Percentiles rank a stretch among this genome's conserved stretches.
Evolutionary conservation across 2,888 invertebrate species (phyloP).

Genomic region (Linhomoeus sp.): DNA sequence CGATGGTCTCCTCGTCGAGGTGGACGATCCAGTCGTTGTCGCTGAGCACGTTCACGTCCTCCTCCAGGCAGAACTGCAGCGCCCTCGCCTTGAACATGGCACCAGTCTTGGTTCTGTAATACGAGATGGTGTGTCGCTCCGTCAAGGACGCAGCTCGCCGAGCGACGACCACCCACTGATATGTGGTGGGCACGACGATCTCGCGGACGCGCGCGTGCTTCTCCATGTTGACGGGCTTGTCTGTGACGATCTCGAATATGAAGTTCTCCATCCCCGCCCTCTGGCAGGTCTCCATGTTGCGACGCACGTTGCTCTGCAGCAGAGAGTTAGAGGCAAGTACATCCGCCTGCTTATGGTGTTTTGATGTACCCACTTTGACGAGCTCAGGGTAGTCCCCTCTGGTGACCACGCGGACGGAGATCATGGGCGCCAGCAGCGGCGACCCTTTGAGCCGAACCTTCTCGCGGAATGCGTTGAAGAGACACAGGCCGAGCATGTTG

Average conservation of each 20-base stretch:
- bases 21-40: slow-evolving; percentile 80
- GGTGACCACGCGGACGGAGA: slow-evolving; percentile 80
- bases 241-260: slow-evolving; percentile 82
- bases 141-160: no score
- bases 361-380: slow-evolving; percentile 34
- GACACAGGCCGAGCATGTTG: slow-evolving; percentile 38
- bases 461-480: slow-evolving; percentile 85
- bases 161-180: slow-evolving; percentile 10
- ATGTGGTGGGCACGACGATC: slow-evolving; percentile 53
- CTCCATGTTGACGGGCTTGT: slow-evolving; percentile 39
- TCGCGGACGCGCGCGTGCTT: slow-evolving; percentile 50
- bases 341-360: not conserved
- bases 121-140: no score
- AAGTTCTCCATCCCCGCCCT: slow-evolving; percentile 84
- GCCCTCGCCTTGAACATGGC: slow-evolving; percentile 84
- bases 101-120: slow-evolving; percentile 55
- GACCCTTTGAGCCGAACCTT: slow-evolving; percentile 69
- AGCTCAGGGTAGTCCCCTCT: slow-evolving; percentile 78
- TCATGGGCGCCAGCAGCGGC: slow-evolving; percentile 71
- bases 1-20: slow-evolving; percentile 79
- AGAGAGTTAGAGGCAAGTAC: no score
- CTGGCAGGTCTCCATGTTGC: slow-evolving; percentile 29
- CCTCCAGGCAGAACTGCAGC: slow-evolving; percentile 80
- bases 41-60: slow-evolving; percentile 55
- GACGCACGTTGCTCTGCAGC: slow-evolving; percentile 19